phyloP scores from a whole-genome alignment of 30 jellyfish, hydroid and myxozoan species.

The Aurelia sp. region DNA sequence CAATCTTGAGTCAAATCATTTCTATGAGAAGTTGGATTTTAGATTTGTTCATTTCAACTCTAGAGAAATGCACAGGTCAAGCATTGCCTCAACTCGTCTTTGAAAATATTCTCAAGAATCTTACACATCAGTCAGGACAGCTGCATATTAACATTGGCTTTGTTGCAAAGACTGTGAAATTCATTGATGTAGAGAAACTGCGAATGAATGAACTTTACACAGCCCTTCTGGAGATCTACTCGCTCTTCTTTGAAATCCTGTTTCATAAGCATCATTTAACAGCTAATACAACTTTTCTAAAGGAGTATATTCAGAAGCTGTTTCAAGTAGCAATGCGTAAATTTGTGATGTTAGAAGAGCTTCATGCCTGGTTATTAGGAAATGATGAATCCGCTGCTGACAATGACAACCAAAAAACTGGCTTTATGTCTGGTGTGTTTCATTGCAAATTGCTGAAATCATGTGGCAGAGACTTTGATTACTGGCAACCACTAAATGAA shows the following conservation, averaged over 20 bases:
- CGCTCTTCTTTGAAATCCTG: conserved; percentile 47
- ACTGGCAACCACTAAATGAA: conserved; percentile 6
- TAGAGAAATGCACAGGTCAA: conserved; percentile 25
- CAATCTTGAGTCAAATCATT: neutral
- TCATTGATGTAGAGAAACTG: conserved; percentile 56
- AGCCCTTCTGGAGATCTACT: conserved; percentile 29
- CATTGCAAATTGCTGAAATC: conserved; percentile 21
- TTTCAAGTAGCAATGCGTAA: conserved; percentile 15
- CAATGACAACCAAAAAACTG: neutral
- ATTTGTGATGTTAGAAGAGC: conserved; percentile 39
- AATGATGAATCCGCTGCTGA: neutral
- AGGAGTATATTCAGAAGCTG: conserved; percentile 30
- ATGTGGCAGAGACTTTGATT: conserved; percentile 18
- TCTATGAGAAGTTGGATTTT: conserved; percentile 41
- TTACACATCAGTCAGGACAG: conserved; percentile 9
- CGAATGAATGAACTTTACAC: conserved; percentile 30
- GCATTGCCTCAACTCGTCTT: conserved; percentile 42
- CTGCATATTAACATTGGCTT: conserved; percentile 30
- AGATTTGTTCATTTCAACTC: neutral
- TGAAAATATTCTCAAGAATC: conserved; percentile 24
- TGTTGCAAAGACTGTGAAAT: conserved; percentile 43
- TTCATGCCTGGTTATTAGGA: conserved; percentile 44
- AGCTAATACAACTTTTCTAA: conserved; percentile 1
- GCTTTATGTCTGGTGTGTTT: conserved; percentile 52
- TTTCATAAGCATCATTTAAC: conserved; percentile 17